Evolutionary conservation across 2,888 invertebrate genomes (phyloP).

Genomic region (Galerucella nymphaeae): DNA sequence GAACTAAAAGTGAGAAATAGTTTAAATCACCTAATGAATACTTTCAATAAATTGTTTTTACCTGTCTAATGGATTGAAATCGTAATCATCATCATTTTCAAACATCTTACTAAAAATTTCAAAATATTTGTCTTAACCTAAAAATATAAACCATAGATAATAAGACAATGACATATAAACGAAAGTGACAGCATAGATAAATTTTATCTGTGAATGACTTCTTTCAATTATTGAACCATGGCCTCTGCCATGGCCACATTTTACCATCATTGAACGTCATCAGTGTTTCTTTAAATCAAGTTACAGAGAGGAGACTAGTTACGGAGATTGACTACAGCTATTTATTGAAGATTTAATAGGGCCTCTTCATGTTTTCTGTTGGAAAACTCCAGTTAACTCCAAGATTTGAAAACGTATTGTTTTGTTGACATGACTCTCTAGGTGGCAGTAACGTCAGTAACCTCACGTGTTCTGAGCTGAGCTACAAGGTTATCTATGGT

Average conservation of each 20-base stretch:
- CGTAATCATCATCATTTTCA: conserved; percentile 54
- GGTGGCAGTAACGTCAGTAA: too few species aligned
- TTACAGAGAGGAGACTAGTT: too few species aligned
- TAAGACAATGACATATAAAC: conserved; percentile 2
- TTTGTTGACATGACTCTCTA: too few species aligned
- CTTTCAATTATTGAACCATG: conserved; percentile 5
- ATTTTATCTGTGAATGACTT: not conserved
- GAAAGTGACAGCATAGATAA: conserved; percentile 1
- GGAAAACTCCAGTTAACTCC: too few species aligned
- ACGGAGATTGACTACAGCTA: not conserved
- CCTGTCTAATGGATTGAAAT: conserved; percentile 53
- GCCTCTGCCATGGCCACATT: too few species aligned
- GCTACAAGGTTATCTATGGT: too few species aligned
- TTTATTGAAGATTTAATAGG: not conserved
- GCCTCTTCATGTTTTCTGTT: too few species aligned
- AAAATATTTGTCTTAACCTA: conserved; percentile 12
- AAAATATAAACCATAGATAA: conserved; percentile 4
- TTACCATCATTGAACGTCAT: conserved; percentile 5
- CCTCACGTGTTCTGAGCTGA: too few species aligned
- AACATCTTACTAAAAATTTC: conserved; percentile 44
- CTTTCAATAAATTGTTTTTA: conserved; percentile 38
- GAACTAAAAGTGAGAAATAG: conserved; percentile 46
- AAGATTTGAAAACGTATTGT: too few species aligned
- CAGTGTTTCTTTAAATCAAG: too few species aligned
- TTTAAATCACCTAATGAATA: not conserved